A percentile compares a stretch with the other conserved stretches of the same genome.
phyloP scores from a whole-genome alignment of 2,888 invertebrate species.

The Mayetiola destructor region DNA sequence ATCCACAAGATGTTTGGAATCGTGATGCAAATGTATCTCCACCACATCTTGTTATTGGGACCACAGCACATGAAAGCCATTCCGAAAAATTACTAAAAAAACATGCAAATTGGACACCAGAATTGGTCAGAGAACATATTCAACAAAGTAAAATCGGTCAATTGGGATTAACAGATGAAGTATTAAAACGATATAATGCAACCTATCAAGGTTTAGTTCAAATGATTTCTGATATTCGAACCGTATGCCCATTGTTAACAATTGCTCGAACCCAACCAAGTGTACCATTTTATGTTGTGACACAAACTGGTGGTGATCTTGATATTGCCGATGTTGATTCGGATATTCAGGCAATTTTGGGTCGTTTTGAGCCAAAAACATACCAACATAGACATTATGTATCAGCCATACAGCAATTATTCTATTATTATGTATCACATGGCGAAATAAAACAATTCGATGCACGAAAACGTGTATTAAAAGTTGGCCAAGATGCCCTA shows the following conservation, averaged over 20 bases:
- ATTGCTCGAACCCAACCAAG: conserved; percentile 47
- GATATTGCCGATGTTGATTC: conserved; percentile 43
- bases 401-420: conserved; percentile 64
- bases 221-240: conserved; percentile 65
- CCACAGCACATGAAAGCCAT: conserved; percentile 58
- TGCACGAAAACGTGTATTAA: conserved; percentile 41
- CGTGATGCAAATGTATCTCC: conserved; percentile 27
- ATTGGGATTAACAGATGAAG: conserved; percentile 45
- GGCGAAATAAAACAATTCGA: conserved; percentile 53
- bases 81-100: conserved; percentile 45
- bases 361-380: conserved; percentile 54
- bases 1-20: conserved; percentile 51
- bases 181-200: conserved; percentile 49
- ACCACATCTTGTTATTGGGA: conserved; percentile 50
- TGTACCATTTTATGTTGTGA: conserved; percentile 60
- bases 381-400: conserved; percentile 60
- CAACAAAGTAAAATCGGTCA: conserved; percentile 42
- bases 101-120: conserved; percentile 50
- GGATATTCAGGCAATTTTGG: conserved; percentile 66
- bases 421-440: conserved; percentile 67
- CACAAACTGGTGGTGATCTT: conserved; percentile 42
- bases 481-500: conserved; percentile 56
- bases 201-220: conserved; percentile 52
- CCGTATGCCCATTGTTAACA: conserved; percentile 59
- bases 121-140: conserved; percentile 48